Evolutionary conservation across 2,113 vertebrate genomes (phyloP), one percentile per base, ranked within the genome.

Genomic region (rabbit (Oryctolagus cuniculus)): DNA sequence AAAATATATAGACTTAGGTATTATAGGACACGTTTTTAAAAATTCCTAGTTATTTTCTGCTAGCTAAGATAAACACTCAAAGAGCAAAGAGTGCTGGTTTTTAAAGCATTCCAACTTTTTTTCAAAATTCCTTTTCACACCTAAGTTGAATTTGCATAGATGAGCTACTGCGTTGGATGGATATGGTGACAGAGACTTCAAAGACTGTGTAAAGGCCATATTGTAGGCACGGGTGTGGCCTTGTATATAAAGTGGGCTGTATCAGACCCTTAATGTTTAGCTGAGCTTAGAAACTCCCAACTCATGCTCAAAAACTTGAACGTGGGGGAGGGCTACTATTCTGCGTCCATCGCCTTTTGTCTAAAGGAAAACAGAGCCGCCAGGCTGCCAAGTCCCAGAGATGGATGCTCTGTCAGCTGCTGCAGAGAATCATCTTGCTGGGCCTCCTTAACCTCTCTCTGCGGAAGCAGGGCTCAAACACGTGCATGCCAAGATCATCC

Each of bases 1-100:
- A 25, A 94, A 86, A 87, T 90, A 77, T 49, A 63, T 85, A 69
- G 87, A 34, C 72, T 77, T 55, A 63, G 53, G 34, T 38, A 61
- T 78, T 82, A 77, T 72, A 38, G 73, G 24, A 85, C 29, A 3
- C 27, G 87, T 73, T 87, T 89, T 89, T 9, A 29, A 82, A 73
- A 49, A 38, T 51, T 69, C 63, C 49, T 38, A 58, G 61, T 85
- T 77, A 86, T 92, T 84, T 83, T 61, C 64, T 70, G 6, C 17
- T 27, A 53, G 51, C 58, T 70, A 70, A 74, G 80, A 66, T 64
- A 25, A 95, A 93, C 87, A 51, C 17, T 53, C 31, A 36, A 80
- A 89, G 81, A 44, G 44, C 29, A 74, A 75, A 89, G 24, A 87
- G 21, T 27, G 91, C 36, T 5, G 67, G 21, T 85, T 34, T 88